Conservation (phyloP, 2,113 vertebrate genomes). For the Hydrolagus affinis region DNA sequence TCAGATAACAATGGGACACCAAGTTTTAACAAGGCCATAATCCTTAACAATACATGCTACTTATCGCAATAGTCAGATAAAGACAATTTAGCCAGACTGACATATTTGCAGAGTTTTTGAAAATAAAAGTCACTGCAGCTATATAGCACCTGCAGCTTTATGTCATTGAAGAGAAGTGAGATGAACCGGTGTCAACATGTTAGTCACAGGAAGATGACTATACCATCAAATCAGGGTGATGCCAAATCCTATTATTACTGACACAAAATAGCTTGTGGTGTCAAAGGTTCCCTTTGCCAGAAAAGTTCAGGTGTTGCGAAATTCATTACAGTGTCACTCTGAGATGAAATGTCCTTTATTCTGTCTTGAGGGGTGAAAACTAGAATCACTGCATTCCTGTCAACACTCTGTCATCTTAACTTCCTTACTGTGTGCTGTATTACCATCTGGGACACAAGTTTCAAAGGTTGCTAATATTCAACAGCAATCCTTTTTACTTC, state of each 20-base stretch:
- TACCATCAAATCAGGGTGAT: constrained; percentile 64
- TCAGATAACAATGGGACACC: no score
- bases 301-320: constrained; percentile 89
- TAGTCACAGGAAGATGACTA: constrained; percentile 72
- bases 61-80: background rate
- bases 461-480: constrained; percentile 68
- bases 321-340: constrained; percentile 87
- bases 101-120: background rate
- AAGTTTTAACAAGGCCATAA: no score
- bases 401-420: constrained; percentile 82
- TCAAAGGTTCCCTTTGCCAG: constrained; percentile 69
- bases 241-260: constrained; percentile 78
- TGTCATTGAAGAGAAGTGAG: constrained; percentile 73
- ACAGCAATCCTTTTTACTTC: constrained; percentile 60
- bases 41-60: background rate
- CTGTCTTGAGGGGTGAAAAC: constrained; percentile 71
- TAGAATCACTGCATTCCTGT: constrained; percentile 71
- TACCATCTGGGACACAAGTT: constrained; percentile 69
- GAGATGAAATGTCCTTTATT: constrained; percentile 68
- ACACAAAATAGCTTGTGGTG: constrained; percentile 64
- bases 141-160: constrained; percentile 66
- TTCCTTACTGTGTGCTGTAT: constrained; percentile 61
- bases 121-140: constrained; percentile 60
- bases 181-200: constrained; percentile 84
- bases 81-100: background rate